Conservation (phyloP, 2,888 invertebrate species). For the Brachypterus glaber region DNA sequence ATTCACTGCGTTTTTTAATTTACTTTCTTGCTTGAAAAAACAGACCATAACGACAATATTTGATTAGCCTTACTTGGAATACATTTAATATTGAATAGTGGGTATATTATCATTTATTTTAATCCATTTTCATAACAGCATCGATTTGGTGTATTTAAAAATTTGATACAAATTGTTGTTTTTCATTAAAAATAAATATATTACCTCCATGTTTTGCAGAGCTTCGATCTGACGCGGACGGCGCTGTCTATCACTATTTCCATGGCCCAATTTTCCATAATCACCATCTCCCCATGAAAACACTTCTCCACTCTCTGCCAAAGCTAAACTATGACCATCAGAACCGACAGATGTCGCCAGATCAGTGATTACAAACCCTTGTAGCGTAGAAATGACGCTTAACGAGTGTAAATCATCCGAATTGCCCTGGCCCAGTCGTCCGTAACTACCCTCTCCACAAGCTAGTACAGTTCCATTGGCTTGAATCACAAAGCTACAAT, state of each 20-base stretch:
- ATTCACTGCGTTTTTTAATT: too few species aligned
- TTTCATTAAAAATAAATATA: too few species aligned
- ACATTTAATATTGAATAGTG: too few species aligned
- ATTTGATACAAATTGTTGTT: too few species aligned
- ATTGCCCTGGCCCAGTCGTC: constrained; percentile 51
- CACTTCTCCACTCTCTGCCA: constrained; percentile 57
- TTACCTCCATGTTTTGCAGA: constrained; percentile 50
- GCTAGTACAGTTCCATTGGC: constrained; percentile 53
- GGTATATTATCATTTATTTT: too few species aligned
- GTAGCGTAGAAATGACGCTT: constrained; percentile 49
- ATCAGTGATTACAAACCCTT: constrained; percentile 55
- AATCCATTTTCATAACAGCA: too few species aligned
- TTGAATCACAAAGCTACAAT: constrained; percentile 53
- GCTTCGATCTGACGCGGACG: constrained; percentile 54
- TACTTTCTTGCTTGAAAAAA: too few species aligned
- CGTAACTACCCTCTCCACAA: constrained; percentile 57
- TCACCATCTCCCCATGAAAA: constrained; percentile 60
- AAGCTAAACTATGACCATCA: constrained; percentile 54
- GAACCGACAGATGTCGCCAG: constrained; percentile 54
- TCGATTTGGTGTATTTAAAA: too few species aligned
- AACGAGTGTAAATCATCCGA: constrained; percentile 52
- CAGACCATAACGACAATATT: too few species aligned
- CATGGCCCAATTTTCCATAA: constrained; percentile 57
- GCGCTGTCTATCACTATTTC: constrained; percentile 53
- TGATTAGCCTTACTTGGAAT: too few species aligned